phyloP scores from a whole-genome alignment of 2,113 vertebrate genomes.

The Nestor notabilis region DNA sequence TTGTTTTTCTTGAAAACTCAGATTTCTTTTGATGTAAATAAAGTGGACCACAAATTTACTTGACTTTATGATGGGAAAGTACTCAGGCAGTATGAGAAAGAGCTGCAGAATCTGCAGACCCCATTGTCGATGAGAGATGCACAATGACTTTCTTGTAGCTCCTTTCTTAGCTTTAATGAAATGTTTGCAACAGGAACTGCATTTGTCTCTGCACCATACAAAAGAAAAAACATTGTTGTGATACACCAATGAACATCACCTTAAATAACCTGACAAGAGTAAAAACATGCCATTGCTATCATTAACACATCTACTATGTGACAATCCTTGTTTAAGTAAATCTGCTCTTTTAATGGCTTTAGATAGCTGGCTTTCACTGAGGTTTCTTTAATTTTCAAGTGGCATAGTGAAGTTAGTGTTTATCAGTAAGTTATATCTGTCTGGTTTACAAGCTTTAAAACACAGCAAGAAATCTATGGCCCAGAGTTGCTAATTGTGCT shows the following conservation, averaged over 20 bases:
- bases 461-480: neutral
- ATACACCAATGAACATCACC: neutral
- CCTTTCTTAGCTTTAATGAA: neutral
- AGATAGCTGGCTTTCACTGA: rapidly evolving
- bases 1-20: neutral
- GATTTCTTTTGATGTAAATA: neutral
- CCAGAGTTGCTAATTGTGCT: neutral
- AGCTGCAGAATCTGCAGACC: neutral
- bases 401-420: neutral
- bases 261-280: neutral
- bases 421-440: neutral
- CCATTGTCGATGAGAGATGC: neutral
- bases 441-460: neutral
- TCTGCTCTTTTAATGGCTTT: neutral
- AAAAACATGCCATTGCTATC: neutral
- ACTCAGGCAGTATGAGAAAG: neutral
- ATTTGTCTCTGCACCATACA: neutral
- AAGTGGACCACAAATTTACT: neutral
- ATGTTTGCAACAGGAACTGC: neutral
- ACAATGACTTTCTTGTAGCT: neutral
- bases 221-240: neutral
- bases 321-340: neutral
- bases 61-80: neutral
- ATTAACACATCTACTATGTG: neutral
- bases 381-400: neutral